These are phyloP conservation scores for Prorops nasuta DNA, from an alignment of 1,140 invertebrate genomes.

Conservation along the genomic window DNA sequence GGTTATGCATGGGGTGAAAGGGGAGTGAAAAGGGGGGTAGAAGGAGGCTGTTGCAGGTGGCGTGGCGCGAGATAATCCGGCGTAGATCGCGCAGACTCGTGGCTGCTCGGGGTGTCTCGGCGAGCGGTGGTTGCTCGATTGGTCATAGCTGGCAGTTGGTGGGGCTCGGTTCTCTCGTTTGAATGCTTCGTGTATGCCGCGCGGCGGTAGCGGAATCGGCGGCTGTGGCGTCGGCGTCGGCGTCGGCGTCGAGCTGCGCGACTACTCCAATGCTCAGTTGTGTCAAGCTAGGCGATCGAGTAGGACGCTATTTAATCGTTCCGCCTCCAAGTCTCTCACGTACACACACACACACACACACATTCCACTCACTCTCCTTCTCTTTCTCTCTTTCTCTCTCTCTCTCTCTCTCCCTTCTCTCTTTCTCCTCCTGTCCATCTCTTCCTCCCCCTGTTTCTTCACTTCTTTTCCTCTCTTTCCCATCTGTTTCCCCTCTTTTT, in stretches of 20 bases:
- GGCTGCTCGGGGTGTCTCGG: too few relatives aligned
- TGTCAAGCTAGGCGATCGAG: constrained; percentile 58
- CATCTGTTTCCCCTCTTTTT: too few relatives aligned
- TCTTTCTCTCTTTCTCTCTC: constrained; percentile 14
- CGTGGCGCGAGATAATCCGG: too few relatives aligned
- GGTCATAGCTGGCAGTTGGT: too few relatives aligned
- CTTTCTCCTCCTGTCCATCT: not conserved
- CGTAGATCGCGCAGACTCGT: too few relatives aligned
- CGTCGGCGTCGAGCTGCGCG: constrained; percentile 28
- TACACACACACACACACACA: constrained; percentile 25
- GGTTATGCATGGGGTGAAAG: constrained; percentile 13
- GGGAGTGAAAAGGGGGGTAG: constrained; percentile 22
- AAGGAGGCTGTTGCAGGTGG: too few relatives aligned
- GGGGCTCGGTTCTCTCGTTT: too few relatives aligned
- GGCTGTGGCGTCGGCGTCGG: not conserved
- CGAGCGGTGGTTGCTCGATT: too few relatives aligned
- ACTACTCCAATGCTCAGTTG: constrained; percentile 49
- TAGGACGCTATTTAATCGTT: constrained; percentile 55
- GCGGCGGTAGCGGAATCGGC: constrained; percentile 12
- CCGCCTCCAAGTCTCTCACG: constrained; percentile 47
- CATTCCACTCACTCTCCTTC: constrained; percentile 32
- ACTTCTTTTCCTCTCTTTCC: not conserved
- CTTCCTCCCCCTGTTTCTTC: not conserved
- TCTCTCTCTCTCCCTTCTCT: constrained; percentile 5
- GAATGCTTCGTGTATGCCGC: too few relatives aligned